Evolutionary conservation across 2,113 vertebrate species (phyloP).

Genomic region (Spermophilus dauricus): DNA sequence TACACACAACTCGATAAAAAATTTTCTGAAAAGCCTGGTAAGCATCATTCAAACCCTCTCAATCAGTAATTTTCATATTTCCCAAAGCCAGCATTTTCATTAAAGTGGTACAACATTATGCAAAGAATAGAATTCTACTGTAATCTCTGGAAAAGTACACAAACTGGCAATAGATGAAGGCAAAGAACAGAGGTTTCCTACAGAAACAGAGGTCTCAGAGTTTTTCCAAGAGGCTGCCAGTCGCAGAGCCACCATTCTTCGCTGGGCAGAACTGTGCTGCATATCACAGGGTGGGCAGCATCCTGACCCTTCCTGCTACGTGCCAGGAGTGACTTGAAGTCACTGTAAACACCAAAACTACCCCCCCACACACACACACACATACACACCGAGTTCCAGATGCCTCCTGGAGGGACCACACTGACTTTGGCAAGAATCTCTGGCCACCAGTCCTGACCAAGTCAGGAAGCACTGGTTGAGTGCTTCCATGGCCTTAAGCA

Average conservation of each 20-base stretch:
- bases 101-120: conserved; percentile 7
- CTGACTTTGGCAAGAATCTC: background rate
- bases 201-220: background rate
- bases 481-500: background rate
- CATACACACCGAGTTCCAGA: background rate
- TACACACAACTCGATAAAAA: conserved; percentile 54
- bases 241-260: background rate
- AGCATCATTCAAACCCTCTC: conserved; percentile 49
- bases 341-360: background rate
- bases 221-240: background rate
- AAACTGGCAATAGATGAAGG: conserved; percentile 31
- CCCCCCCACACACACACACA: no score
- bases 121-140: conserved; percentile 8
- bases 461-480: background rate
- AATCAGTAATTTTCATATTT: conserved; percentile 52
- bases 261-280: background rate
- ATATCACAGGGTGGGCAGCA: background rate
- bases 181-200: background rate
- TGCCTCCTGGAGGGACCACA: background rate
- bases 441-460: background rate
- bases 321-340: background rate
- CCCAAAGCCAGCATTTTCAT: conserved; percentile 47
- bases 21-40: conserved; percentile 27
- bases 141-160: conserved; percentile 43
- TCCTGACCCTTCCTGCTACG: background rate